These are phyloP conservation scores for Pterocles burchelli DNA, from an alignment of 2,113 vertebrate genomes.

Conservation along the genomic window DNA sequence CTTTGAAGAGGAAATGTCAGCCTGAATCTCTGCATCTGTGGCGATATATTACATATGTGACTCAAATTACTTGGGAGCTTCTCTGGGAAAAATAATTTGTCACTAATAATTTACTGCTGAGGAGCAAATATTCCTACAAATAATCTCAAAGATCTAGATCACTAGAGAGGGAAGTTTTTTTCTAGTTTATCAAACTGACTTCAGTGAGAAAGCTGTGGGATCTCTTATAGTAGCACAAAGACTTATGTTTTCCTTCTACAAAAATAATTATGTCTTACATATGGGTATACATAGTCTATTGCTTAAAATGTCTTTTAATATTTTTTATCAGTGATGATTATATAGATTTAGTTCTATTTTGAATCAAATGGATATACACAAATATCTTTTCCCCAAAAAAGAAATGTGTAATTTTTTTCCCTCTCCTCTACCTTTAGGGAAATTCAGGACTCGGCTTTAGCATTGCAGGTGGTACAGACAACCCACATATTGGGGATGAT, in stretches of 20 bases:
- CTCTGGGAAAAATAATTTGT: background rate
- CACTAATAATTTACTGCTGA: background rate
- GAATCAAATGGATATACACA: background rate
- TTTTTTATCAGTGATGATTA: background rate
- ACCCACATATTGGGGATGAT: conserved; percentile 97
- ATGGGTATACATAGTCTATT: background rate
- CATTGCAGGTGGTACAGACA: conserved; percentile 96
- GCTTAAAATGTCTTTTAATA: background rate
- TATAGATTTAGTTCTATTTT: background rate
- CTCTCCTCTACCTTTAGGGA: conserved; percentile 72
- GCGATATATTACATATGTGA: background rate
- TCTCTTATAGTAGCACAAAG: background rate
- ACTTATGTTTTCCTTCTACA: background rate
- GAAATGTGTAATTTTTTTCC: background rate
- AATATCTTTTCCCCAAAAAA: background rate
- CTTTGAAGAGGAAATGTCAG: background rate
- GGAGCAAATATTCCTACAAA: background rate
- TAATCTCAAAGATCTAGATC: background rate
- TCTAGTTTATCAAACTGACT: background rate
- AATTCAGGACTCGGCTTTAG: conserved; percentile 99
- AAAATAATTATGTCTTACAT: background rate
- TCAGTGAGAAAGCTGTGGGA: background rate
- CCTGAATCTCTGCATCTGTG: background rate
- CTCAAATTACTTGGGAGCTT: background rate
- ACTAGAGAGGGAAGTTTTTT: background rate